phyloP scores from a whole-genome alignment of 1,140 invertebrate genomes.

The Lepidurus couesii region DNA sequence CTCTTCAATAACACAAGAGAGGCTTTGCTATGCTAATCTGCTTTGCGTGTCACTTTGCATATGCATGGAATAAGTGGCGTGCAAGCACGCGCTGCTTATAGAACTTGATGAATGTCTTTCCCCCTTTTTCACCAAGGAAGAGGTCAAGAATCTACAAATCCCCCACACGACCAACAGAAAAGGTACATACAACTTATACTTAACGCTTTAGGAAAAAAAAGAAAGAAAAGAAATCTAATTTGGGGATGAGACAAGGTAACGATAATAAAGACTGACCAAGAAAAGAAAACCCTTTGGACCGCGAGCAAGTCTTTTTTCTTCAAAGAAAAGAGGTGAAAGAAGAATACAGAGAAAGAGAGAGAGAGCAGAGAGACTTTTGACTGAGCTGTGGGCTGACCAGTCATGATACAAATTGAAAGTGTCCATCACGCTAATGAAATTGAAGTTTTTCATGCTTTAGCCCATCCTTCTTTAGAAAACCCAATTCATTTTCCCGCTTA shows the following conservation, averaged over 20 bases:
- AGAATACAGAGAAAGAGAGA: constrained; percentile 18
- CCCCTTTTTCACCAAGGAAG: neutral
- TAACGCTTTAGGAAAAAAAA: neutral
- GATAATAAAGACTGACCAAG: constrained; percentile 19
- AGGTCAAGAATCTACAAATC: neutral
- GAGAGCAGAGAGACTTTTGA: neutral
- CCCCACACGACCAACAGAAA: neutral
- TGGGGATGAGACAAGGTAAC: constrained; percentile 16
- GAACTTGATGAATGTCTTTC: constrained; percentile 12
- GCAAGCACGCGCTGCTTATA: constrained; percentile 11
- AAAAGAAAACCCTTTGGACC: neutral
- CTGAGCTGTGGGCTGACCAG: constrained; percentile 32
- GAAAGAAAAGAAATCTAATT: constrained; percentile 3
- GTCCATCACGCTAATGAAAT: constrained; percentile 36
- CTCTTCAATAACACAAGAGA: no score
- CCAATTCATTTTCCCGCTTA: neutral
- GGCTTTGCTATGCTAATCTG: neutral
- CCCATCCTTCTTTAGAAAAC: neutral
- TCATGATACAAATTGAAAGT: constrained; percentile 36
- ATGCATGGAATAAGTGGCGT: constrained; percentile 14
- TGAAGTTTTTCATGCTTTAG: constrained; percentile 22
- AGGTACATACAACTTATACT: constrained; percentile 6
- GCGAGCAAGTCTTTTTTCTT: constrained; percentile 22
- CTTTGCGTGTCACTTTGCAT: constrained; percentile 10
- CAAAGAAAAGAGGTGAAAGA: constrained; percentile 28